These are phyloP conservation scores for Ceyx cyanopectus DNA, from an alignment of 2,113 vertebrate genomes.

Conservation along the genomic window DNA sequence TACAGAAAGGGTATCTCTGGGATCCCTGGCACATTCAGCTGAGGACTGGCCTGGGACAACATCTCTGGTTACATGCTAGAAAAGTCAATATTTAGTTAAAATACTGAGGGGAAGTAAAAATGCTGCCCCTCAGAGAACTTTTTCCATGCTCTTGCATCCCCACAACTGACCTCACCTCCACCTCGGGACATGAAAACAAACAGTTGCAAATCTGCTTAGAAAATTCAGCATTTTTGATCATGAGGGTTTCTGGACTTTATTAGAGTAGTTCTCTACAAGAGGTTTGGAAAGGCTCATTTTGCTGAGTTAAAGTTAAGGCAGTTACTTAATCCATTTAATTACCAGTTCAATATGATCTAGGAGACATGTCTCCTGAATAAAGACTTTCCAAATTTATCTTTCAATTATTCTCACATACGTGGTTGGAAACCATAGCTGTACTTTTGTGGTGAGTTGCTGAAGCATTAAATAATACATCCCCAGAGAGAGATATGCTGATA, in stretches of 20 bases:
- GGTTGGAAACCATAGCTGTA: conserved; percentile 7
- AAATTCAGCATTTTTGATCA: neutral
- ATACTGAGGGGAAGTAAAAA: neutral
- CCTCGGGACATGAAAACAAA: neutral
- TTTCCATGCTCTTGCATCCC: neutral
- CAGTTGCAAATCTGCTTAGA: neutral
- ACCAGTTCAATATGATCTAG: neutral
- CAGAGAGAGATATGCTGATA: conserved; percentile 36
- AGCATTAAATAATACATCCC: conserved; percentile 17
- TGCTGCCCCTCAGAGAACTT: neutral
- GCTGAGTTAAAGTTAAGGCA: conserved; percentile 15
- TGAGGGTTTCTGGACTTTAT: neutral
- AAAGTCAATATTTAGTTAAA: neutral
- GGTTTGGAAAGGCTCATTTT: conserved; percentile 3
- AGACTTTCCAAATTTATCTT: conserved; percentile 3
- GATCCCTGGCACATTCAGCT: neutral
- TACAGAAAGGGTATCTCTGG: neutral
- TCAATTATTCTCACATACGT: conserved; percentile 8
- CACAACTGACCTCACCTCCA: neutral
- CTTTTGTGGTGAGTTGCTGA: conserved; percentile 7
- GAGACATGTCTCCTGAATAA: neutral
- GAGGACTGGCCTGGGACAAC: neutral
- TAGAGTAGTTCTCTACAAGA: neutral
- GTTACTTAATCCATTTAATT: conserved; percentile 10
- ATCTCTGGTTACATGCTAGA: neutral